Percentiles rank a stretch among this genome's conserved stretches.
Conservation (phyloP, 2,113 vertebrate genomes). For the Calonectris borealis region DNA sequence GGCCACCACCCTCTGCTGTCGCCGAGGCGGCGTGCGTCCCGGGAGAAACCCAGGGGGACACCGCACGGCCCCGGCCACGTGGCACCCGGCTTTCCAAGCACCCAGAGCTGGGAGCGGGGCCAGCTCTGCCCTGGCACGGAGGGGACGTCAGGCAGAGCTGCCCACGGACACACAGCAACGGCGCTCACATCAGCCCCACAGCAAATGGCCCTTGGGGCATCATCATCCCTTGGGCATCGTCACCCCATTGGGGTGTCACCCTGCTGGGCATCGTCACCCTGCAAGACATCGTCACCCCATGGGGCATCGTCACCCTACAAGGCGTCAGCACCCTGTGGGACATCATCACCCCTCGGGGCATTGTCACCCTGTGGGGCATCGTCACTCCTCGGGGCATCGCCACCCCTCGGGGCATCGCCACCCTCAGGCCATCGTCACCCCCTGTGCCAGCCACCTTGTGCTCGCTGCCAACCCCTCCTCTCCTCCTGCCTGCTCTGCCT, state of each 20-base stretch:
- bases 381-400: accelerated
- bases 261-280: no score
- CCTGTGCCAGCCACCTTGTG: neutral
- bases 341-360: accelerated
- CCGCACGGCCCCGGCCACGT: accelerated
- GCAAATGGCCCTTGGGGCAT: neutral
- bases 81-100: neutral
- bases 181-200: accelerated
- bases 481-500: neutral
- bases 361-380: neutral
- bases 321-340: accelerated
- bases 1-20: neutral
- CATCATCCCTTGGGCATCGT: neutral
- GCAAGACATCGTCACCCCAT: accelerated
- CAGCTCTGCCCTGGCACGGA: accelerated
- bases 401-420: neutral
- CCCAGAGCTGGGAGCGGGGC: neutral
- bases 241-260: no score
- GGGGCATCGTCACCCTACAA: accelerated
- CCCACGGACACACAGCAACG: accelerated
- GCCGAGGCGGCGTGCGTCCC: no score
- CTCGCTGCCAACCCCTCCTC: neutral
- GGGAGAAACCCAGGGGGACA: neutral
- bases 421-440: neutral
- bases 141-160: neutral